Conservation (phyloP, 2,797 vertebrate genomes). For the Cossypha dichroa region DNA sequence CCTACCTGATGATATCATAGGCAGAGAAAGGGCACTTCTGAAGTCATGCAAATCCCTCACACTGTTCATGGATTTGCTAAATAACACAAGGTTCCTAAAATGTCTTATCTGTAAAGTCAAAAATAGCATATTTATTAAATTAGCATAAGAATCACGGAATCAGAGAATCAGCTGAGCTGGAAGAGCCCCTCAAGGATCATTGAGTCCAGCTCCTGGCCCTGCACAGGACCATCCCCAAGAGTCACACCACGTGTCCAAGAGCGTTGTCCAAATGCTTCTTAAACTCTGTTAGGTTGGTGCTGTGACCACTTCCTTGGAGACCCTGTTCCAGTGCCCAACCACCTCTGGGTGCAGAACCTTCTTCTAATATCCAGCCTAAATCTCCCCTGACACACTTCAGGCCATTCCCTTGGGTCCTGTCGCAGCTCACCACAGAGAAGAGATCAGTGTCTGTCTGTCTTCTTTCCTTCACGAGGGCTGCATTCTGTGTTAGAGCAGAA, state of each 20-base stretch:
- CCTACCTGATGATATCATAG: not conserved
- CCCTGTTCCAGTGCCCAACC: rapidly evolving
- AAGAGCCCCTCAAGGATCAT: not conserved
- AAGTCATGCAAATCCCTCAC: not conserved
- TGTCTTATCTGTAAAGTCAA: not conserved
- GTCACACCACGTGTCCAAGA: rapidly evolving
- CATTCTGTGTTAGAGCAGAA: not conserved
- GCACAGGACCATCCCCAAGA: not conserved
- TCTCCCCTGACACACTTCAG: too few species aligned
- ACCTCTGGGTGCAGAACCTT: not conserved
- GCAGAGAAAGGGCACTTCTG: not conserved
- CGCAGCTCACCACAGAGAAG: not conserved
- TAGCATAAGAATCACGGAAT: not conserved
- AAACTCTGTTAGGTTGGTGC: not conserved
- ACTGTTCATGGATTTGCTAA: not conserved
- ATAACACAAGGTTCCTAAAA: not conserved
- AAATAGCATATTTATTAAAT: not conserved
- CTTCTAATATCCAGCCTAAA: not conserved
- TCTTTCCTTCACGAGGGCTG: not conserved
- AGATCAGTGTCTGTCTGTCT: not conserved
- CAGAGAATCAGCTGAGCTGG: not conserved
- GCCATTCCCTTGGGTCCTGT: not conserved
- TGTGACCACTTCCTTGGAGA: not conserved
- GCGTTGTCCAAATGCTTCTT: not conserved
- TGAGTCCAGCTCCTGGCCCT: rapidly evolving